Evolutionary conservation across 1,140 invertebrate species (phyloP).

Genomic region (Linepithema humile): DNA sequence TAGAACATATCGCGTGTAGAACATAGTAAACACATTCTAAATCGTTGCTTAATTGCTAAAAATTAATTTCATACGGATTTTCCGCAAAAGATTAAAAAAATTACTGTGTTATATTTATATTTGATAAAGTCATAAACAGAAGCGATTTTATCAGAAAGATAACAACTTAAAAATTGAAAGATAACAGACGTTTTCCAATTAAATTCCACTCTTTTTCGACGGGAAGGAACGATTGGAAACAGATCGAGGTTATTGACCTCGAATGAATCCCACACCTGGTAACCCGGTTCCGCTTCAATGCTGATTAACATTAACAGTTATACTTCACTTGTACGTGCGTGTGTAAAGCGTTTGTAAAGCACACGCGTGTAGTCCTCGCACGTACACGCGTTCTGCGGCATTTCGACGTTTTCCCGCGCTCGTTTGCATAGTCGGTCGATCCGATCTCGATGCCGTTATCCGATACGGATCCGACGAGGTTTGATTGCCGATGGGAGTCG

Average conservation of each 20-base stretch:
- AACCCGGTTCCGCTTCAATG: slow-evolving; percentile 71
- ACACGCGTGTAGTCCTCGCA: slow-evolving; percentile 1
- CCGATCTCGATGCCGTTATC: slow-evolving; percentile 53
- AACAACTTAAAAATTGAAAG: too few relatives aligned
- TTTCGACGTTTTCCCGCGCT: slow-evolving; percentile 25
- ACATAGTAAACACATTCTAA: background rate
- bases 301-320: slow-evolving; percentile 78
- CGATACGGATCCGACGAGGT: background rate
- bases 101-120: too few relatives aligned
- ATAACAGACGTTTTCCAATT: too few relatives aligned
- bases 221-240: background rate
- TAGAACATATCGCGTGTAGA: background rate
- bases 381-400: slow-evolving; percentile 1
- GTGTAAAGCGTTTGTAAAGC: background rate
- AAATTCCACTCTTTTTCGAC: background rate
- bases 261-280: slow-evolving; percentile 62
- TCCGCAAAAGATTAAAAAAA: too few relatives aligned
- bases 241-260: slow-evolving; percentile 65
- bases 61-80: too few relatives aligned
- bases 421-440: slow-evolving; percentile 21
- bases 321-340: slow-evolving; percentile 3
- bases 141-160: too few relatives aligned
- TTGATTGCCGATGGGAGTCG: background rate
- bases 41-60: too few relatives aligned
- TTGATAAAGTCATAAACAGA: too few relatives aligned